These are phyloP conservation scores for Epizoanthus fatuus DNA, from an alignment of 92 coral and sea anemone species.

Conservation along the genomic window DNA sequence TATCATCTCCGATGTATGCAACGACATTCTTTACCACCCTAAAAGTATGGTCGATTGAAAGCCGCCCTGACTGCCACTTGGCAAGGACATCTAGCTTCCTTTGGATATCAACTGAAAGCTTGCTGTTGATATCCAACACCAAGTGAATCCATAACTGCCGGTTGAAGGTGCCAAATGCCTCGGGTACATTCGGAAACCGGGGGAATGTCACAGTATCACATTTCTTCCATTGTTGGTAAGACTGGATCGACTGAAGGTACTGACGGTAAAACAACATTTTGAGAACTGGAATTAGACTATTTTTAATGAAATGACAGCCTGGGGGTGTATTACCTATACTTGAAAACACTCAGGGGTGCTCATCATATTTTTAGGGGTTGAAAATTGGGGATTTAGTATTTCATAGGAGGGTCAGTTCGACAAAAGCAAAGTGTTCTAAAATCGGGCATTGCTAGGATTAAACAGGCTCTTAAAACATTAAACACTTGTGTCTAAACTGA, in stretches of 20 bases:
- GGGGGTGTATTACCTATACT: no score
- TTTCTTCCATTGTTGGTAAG: not conserved
- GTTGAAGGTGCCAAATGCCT: not conserved
- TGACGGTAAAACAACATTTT: not conserved
- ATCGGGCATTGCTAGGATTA: no score
- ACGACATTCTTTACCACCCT: not conserved
- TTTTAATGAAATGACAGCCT: no score
- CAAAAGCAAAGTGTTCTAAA: no score
- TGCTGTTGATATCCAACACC: not conserved
- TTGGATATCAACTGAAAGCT: not conserved
- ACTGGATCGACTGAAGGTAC: constrained; percentile 15
- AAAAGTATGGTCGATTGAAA: constrained; percentile 9
- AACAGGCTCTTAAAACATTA: no score
- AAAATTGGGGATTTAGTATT: no score
- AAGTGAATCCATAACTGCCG: constrained; percentile 9
- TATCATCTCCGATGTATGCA: not conserved
- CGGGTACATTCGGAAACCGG: not conserved
- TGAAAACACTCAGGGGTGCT: no score
- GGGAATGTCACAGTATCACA: not conserved
- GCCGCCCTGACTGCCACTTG: constrained; percentile 11
- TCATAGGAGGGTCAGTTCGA: no score
- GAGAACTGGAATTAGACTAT: no score
- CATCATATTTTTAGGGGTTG: no score
- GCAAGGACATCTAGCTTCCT: constrained; percentile 14
- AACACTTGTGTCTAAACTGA: no score